Base-by-base conservation (phyloP, 1,140 invertebrate genomes). In the Linepithema humile region DNA sequence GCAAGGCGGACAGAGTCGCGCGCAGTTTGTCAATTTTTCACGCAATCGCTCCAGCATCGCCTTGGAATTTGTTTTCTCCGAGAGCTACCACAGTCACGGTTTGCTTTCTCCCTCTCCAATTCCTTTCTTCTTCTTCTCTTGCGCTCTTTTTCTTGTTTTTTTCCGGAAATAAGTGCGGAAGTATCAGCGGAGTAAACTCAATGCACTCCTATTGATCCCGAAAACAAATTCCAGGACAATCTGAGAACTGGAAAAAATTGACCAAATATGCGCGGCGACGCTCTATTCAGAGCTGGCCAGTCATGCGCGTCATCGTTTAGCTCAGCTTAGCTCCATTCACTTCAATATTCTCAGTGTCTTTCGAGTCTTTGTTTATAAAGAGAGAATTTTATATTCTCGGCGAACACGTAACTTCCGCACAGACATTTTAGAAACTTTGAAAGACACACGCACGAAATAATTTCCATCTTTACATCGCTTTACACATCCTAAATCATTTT, bases 1-100 rank as follows among this genome's bases (percentile, higher is more conserved):
- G 53, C 4, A n/a, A n/a, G 17, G 10, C 62, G 48, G 17, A 50
- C 62, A 40, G 48, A 32, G 40, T 55, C 62, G 23, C 62, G 75
- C 75, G 75, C 17, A 55, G 32, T 69, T 67, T 78, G 75, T 78
- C 45, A 69, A 80, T 69, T 70, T 80, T 80, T 80, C 75, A 80
- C 75, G 50, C 75, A 35, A 40, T 64, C 43, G 74, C 40, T 20
- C 48, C 45, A 20, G 50, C 32, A 53, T 80, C 75, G 64, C 48
- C 75, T 69, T 43, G 29, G 64, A 70, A 80, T 69, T 80, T 69
- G 75, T 80, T 80, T 70, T 80, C 75, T 26, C 26, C 35, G 32
- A 53, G 35, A 53, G 15, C 9, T 26, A 17, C 29, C 23, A 15
- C 17, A 15, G 40, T 40, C 23, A 1, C 32, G 26, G 32, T 48